phyloP scores from a whole-genome alignment of 2,797 vertebrate genomes.

The Macropus fuliginosus region DNA sequence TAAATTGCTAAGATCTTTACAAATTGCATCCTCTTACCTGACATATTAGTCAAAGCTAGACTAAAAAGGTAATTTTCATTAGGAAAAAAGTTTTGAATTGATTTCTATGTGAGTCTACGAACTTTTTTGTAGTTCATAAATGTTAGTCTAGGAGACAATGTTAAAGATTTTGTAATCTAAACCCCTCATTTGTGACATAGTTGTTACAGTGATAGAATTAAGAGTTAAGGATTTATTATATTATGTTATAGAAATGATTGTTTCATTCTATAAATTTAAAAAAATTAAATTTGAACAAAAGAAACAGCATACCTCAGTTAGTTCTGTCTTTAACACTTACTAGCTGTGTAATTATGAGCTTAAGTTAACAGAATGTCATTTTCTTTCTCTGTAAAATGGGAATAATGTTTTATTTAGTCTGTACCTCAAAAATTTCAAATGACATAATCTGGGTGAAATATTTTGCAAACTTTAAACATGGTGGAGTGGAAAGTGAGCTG shows the following conservation, averaged over 20 bases:
- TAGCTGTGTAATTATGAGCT: neutral
- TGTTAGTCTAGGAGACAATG: neutral
- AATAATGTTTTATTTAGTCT: neutral
- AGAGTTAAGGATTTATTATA: neutral
- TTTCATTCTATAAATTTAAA: neutral
- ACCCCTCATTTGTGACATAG: neutral
- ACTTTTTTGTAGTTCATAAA: neutral
- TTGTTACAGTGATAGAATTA: neutral
- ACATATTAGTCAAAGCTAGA: neutral
- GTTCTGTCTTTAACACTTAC: neutral
- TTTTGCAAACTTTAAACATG: neutral
- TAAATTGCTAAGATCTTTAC: neutral
- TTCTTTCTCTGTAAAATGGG: neutral
- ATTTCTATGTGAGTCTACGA: neutral
- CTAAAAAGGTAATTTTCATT: neutral
- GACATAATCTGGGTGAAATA: neutral
- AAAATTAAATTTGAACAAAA: neutral
- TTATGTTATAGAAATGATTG: neutral
- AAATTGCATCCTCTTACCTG: neutral
- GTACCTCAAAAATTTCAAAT: neutral
- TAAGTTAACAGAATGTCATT: neutral
- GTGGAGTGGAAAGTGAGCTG: neutral
- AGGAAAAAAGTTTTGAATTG: neutral
- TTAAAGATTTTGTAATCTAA: neutral
- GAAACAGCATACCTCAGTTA: neutral